phyloP scores from a whole-genome alignment of 2,113 vertebrate species.

The Pseudorasbora parva region DNA sequence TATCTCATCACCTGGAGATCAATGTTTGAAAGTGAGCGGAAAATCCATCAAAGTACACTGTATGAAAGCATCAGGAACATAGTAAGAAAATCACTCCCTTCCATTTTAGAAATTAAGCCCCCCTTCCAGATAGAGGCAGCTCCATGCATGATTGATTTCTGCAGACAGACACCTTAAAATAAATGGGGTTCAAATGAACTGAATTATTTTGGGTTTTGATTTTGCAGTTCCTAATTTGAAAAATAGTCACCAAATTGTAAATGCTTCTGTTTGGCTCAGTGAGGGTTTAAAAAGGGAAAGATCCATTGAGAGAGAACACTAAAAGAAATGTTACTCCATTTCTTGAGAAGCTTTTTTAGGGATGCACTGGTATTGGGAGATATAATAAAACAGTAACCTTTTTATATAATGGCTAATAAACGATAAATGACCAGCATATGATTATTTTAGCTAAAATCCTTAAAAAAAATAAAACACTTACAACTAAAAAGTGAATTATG shows the following conservation, averaged over 20 bases:
- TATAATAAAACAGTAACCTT: neutral
- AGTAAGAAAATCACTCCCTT: conserved; percentile 62
- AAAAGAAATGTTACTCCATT: conserved; percentile 9
- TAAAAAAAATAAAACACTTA: neutral
- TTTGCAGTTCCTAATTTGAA: conserved; percentile 13
- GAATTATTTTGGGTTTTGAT: conserved; percentile 1
- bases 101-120: conserved; percentile 68
- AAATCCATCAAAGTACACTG: conserved; percentile 72
- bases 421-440: neutral
- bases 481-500: neutral
- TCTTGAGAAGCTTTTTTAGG: neutral
- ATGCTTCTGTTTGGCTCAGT: conserved; percentile 10
- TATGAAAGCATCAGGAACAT: conserved; percentile 61
- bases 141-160: conserved; percentile 32
- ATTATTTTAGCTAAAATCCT: neutral
- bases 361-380: neutral
- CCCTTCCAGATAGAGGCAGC: conserved; percentile 21
- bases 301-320: neutral
- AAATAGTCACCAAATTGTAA: conserved; percentile 20
- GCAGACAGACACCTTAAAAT: conserved; percentile 14
- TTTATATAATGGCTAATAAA: neutral
- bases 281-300: neutral
- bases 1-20: conserved; percentile 66
- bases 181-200: conserved; percentile 27
- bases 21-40: conserved; percentile 67